phyloP scores from a whole-genome alignment of 2,113 vertebrate genomes.

The Neodon shergylaensis region DNA sequence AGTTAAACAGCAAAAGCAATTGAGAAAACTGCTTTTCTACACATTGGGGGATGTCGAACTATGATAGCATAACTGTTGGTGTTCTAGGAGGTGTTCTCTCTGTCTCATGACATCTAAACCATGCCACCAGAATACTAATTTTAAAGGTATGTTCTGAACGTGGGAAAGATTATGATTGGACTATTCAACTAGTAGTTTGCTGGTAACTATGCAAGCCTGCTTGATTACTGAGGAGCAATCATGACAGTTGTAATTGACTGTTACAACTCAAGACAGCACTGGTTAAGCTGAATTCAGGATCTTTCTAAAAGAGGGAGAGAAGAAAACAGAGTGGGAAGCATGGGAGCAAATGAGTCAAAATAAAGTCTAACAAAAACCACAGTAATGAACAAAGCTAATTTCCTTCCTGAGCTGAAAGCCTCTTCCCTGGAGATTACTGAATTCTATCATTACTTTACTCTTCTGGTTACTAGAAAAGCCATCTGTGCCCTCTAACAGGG shows the following conservation, averaged over 20 bases:
- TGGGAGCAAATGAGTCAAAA: not conserved
- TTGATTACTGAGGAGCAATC: not conserved
- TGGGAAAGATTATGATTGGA: not conserved
- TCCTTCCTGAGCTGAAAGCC: not conserved
- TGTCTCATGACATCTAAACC: not conserved
- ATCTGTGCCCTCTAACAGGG: not conserved
- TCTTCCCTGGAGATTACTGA: slow-evolving; percentile 1
- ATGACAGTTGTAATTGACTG: too few relatives aligned
- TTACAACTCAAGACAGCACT: not conserved
- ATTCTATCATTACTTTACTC: not conserved
- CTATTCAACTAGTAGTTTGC: not conserved
- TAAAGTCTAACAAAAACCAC: not conserved
- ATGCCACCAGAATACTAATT: not conserved
- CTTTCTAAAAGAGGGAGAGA: not conserved
- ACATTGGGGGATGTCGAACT: not conserved
- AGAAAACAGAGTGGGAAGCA: not conserved
- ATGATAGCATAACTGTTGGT: not conserved
- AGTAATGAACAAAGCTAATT: not conserved
- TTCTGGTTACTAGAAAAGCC: not conserved
- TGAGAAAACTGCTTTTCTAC: not conserved
- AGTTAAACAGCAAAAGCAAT: not conserved
- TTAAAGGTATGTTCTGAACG: not conserved
- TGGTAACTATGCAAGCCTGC: not conserved
- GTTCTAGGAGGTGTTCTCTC: not conserved
- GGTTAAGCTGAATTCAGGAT: not conserved